A percentile compares a stretch with the other conserved stretches of the same genome.
Conservation (phyloP, 2,888 invertebrate species). For the Noctua janthe region DNA sequence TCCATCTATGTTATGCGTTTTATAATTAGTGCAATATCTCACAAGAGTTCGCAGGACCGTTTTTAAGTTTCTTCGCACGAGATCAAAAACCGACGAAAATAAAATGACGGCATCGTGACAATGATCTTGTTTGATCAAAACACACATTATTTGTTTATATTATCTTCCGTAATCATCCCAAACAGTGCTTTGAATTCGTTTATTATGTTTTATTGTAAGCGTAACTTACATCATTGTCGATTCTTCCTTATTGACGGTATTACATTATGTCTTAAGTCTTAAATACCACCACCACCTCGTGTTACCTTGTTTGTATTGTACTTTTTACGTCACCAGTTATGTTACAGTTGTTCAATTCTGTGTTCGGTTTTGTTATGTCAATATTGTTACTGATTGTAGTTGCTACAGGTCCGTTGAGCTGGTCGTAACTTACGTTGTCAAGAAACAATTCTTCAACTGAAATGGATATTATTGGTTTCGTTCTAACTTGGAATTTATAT, state of each 20-base stretch:
- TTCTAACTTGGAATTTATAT: not conserved
- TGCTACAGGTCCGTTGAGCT: constrained; percentile 5
- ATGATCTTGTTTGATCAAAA: constrained; percentile 24
- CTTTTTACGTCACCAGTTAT: constrained; percentile 27
- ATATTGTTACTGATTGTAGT: constrained; percentile 20
- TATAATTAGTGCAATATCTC: constrained; percentile 2
- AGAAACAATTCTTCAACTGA: not conserved
- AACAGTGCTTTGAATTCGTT: constrained; percentile 29
- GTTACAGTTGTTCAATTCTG: constrained; percentile 24
- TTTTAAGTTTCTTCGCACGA: not conserved
- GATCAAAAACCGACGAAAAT: constrained; percentile 12
- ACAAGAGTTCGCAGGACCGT: not conserved
- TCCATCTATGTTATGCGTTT: not conserved
- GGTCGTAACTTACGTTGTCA: constrained; percentile 1
- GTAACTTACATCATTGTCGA: constrained; percentile 25
- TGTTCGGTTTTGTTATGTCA: constrained; percentile 40
- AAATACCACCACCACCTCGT: constrained; percentile 1
- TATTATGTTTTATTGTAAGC: constrained; percentile 9
- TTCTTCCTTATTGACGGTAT: constrained; percentile 28
- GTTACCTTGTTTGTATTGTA: constrained; percentile 21
- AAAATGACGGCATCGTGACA: not conserved
- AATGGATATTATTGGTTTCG: not conserved
- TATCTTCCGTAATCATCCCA: constrained; percentile 7
- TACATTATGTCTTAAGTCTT: constrained; percentile 26
- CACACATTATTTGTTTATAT: constrained; percentile 7